A percentile compares a stretch with the other conserved stretches of the same genome.
Conservation (phyloP, 2,113 vertebrate species). For the Gallinago media region DNA sequence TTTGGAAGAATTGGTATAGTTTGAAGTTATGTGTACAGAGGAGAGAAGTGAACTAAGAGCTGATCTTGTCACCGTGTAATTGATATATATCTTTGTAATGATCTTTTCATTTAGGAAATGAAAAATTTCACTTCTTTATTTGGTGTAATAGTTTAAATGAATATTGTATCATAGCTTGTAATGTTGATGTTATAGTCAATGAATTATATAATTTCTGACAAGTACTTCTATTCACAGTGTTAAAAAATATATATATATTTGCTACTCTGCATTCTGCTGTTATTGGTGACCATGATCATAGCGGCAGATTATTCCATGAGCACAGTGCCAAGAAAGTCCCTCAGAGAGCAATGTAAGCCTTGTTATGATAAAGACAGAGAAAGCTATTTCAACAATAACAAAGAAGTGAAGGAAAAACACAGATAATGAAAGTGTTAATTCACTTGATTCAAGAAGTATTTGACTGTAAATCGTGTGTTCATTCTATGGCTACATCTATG, state of each 20-base stretch:
- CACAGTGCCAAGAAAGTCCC: background rate
- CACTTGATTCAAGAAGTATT: background rate
- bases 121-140: background rate
- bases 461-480: rapidly evolving
- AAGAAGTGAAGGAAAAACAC: background rate
- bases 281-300: background rate
- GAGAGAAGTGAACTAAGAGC: background rate
- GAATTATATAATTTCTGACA: background rate
- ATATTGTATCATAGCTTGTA: slow-evolving; percentile 4
- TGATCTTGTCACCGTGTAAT: background rate
- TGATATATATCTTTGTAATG: background rate
- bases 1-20: background rate
- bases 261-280: background rate
- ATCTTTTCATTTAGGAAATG: background rate
- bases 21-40: background rate
- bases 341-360: background rate
- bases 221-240: background rate
- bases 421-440: background rate
- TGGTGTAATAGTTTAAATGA: background rate
- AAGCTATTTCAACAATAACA: background rate
- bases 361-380: background rate
- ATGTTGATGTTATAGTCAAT: background rate
- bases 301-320: background rate
- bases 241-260: background rate
- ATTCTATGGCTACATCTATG: background rate